Evolutionary conservation across 1,140 invertebrate genomes (phyloP).

Genomic region (Rhyzopertha dominica): DNA sequence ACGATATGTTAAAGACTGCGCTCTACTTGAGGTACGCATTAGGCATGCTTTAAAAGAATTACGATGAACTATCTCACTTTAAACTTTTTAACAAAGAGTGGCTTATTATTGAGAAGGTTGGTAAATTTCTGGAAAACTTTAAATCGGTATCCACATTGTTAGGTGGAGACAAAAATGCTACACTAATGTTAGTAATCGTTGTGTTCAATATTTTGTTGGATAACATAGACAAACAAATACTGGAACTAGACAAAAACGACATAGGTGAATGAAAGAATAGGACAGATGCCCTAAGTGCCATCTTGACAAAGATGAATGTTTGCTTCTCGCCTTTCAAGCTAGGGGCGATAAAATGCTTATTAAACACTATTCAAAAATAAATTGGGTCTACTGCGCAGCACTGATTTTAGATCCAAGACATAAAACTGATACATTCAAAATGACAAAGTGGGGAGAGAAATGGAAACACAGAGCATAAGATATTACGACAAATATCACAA

Average conservation of each 20-base stretch:
- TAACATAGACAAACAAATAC: slow-evolving; percentile 32
- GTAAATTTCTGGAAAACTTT: slow-evolving; percentile 39
- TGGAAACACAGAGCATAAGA: slow-evolving; percentile 35
- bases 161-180: slow-evolving; percentile 40
- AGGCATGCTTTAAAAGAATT: slow-evolving; percentile 29
- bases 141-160: slow-evolving; percentile 34
- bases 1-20: slow-evolving; percentile 17
- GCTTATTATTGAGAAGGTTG: slow-evolving; percentile 31
- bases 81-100: slow-evolving; percentile 33
- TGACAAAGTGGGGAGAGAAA: slow-evolving; percentile 39
- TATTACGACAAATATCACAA: too few species aligned
- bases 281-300: neutral
- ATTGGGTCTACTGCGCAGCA: slow-evolving; percentile 42
- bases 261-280: neutral
- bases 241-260: neutral
- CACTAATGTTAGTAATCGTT: slow-evolving; percentile 36
- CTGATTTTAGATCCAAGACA: slow-evolving; percentile 43
- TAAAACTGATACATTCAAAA: slow-evolving; percentile 41
- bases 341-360: slow-evolving; percentile 41
- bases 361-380: slow-evolving; percentile 40
- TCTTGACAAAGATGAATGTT: slow-evolving; percentile 32
- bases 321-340: slow-evolving; percentile 38
- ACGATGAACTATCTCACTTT: slow-evolving; percentile 33
- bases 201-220: slow-evolving; percentile 41
- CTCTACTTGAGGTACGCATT: slow-evolving; percentile 19